phyloP scores from a whole-genome alignment of 2,797 vertebrate genomes.

The Bradypodion ventrale region DNA sequence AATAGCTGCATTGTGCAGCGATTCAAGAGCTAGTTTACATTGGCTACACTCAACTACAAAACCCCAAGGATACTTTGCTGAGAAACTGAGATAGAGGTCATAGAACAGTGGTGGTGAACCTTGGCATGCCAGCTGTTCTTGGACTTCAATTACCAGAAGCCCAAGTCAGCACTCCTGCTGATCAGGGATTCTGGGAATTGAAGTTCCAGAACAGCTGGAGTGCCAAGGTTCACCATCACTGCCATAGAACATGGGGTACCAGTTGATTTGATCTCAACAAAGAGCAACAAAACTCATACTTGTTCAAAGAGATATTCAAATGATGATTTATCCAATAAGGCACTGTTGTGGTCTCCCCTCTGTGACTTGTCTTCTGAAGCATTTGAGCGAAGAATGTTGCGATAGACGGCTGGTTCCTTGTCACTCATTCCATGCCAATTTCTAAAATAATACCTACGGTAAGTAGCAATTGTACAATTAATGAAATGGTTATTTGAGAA shows the following conservation, averaged over 20 bases:
- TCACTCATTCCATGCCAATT: conserved; percentile 89
- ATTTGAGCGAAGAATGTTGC: conserved; percentile 62
- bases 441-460: conserved; percentile 83
- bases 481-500: not conserved
- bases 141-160: too few species aligned
- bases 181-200: too few species aligned
- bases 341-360: conserved; percentile 59
- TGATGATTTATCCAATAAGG: conserved; percentile 83
- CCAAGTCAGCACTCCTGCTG: too few species aligned
- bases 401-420: conserved; percentile 78
- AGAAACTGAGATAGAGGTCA: too few species aligned
- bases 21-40: not conserved
- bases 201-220: too few species aligned
- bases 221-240: too few species aligned
- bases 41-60: not conserved
- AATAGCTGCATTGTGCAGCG: not conserved
- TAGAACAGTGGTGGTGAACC: too few species aligned
- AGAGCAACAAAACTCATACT: conserved; percentile 70
- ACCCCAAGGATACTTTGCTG: not conserved
- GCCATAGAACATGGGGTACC: not conserved
- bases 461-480: not conserved
- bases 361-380: conserved; percentile 47
- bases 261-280: not conserved
- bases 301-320: conserved; percentile 92
- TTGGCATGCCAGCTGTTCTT: too few species aligned